Conservation (phyloP, 2,797 vertebrate species). For the Sciurus carolinensis region DNA sequence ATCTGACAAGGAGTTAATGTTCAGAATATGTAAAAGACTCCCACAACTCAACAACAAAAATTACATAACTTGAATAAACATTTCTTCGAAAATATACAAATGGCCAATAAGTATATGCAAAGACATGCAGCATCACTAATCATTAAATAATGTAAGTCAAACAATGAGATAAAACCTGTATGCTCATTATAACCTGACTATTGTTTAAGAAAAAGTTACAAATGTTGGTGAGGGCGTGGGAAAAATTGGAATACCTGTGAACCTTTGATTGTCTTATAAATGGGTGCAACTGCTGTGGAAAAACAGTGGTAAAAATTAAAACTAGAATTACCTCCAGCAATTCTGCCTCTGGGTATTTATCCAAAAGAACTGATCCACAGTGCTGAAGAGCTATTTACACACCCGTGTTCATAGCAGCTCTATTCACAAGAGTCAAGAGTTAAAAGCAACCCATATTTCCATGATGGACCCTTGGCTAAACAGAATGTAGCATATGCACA, state of each 20-base stretch:
- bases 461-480: too few relatives aligned
- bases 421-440: neutral
- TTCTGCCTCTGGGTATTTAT: neutral
- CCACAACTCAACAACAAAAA: neutral
- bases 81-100: neutral
- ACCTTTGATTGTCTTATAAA: neutral
- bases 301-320: neutral
- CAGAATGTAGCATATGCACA: neutral
- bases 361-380: neutral
- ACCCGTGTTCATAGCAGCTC: too few relatives aligned
- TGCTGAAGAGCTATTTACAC: too few relatives aligned
- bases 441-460: neutral
- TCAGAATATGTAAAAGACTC: neutral
- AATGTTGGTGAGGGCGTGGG: neutral
- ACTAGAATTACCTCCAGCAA: neutral
- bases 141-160: neutral
- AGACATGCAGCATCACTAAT: neutral
- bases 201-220: neutral
- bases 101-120: neutral
- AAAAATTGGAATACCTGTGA: neutral
- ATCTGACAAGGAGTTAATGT: neutral
- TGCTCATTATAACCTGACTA: neutral
- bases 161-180: neutral
- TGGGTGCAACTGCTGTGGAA: neutral
- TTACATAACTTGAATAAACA: neutral